These are phyloP conservation scores for Tamias sibiricus DNA, from an alignment of 2,113 vertebrate genomes.

Conservation along the genomic window DNA sequence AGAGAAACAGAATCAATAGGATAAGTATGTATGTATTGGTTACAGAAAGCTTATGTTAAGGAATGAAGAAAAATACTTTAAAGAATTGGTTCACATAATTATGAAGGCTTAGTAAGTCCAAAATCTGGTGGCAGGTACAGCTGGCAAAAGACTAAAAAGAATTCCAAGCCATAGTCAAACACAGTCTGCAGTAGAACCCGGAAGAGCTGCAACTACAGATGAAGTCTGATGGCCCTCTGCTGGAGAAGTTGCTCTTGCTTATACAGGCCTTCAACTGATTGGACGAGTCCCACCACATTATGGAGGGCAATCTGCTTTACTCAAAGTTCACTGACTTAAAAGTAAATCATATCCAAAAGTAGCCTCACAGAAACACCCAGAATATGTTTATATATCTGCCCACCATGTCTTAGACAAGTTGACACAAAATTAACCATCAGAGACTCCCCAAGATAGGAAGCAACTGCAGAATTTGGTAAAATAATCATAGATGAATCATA, in stretches of 20 bases:
- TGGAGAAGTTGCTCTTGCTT: background rate
- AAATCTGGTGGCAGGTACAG: background rate
- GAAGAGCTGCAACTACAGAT: background rate
- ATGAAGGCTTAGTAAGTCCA: background rate
- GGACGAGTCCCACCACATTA: background rate
- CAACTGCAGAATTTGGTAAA: background rate
- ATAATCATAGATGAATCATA: no score
- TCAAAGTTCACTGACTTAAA: background rate
- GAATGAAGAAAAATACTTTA: background rate
- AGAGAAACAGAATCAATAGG: background rate
- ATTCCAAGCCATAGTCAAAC: background rate
- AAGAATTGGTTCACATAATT: background rate
- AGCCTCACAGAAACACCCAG: background rate
- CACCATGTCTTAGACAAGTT: background rate
- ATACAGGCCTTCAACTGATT: background rate
- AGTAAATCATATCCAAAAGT: background rate
- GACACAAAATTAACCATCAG: background rate
- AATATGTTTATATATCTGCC: background rate
- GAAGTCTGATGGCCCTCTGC: background rate
- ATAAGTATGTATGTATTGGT: background rate
- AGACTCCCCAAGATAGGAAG: background rate
- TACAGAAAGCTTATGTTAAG: background rate
- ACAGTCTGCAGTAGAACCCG: background rate
- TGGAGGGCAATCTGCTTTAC: background rate
- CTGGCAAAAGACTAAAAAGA: background rate